Evolutionary conservation across 2,888 invertebrate genomes (phyloP).

Genomic region (Steinernema scapterisci): DNA sequence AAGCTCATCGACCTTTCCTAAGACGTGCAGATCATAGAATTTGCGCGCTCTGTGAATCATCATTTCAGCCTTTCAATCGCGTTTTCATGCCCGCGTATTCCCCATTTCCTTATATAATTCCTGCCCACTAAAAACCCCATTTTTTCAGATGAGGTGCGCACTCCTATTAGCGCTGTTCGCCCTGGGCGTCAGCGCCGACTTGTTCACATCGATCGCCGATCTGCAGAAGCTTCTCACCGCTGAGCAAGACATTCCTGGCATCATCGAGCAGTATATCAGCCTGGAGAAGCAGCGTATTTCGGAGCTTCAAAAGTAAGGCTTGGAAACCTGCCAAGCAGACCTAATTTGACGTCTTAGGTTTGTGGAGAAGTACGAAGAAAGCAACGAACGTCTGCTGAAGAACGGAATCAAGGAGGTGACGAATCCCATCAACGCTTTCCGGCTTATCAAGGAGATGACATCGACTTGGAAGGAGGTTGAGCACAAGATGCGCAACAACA

Average conservation of each 20-base stretch:
- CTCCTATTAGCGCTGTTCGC: conserved; percentile 21
- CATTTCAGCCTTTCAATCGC: no score
- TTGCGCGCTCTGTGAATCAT: no score
- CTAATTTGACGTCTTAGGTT: no score
- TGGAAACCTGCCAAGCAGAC: no score
- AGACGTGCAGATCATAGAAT: no score
- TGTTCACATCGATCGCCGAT: conserved; percentile 71
- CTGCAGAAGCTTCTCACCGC: conserved; percentile 69
- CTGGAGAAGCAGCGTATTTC: conserved; percentile 68
- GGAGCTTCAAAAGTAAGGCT: conserved; percentile 50
- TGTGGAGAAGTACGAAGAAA: conserved; percentile 55
- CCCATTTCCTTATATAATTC: no score
- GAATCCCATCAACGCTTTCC: conserved; percentile 71
- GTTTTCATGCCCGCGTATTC: no score
- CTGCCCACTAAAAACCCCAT: no score
- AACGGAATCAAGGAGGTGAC: conserved; percentile 66
- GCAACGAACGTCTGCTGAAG: conserved; percentile 57
- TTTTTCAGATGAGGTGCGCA: neutral
- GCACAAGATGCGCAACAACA: conserved; percentile 58
- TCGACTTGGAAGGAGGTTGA: conserved; percentile 53
- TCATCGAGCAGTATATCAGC: conserved; percentile 68
- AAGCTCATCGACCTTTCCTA: no score
- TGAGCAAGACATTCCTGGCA: conserved; percentile 68
- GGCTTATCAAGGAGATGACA: conserved; percentile 70
- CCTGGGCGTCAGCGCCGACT: conserved; percentile 56